These are phyloP conservation scores for Archivesica marissinica DNA, from an alignment of 1,140 invertebrate species.

Conservation along the genomic window DNA sequence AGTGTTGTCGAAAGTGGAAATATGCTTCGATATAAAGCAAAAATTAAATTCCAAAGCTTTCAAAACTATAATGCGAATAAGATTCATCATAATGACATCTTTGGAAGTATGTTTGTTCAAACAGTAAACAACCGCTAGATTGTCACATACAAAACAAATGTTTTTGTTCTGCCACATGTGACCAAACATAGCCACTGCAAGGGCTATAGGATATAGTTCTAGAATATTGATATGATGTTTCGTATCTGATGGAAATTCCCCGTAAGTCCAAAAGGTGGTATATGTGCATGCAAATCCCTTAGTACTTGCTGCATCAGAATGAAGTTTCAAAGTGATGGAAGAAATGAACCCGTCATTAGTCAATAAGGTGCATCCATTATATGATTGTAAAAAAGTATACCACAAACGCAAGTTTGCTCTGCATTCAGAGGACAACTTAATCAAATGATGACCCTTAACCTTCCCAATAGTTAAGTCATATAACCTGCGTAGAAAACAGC, in stretches of 20 bases:
- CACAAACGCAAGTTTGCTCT: not conserved
- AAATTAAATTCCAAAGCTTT: slow-evolving; percentile 10
- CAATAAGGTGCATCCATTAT: slow-evolving; percentile 52
- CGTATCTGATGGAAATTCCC: not conserved
- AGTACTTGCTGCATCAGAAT: slow-evolving; percentile 11
- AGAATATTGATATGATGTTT: not conserved
- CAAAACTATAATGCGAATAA: slow-evolving; percentile 27
- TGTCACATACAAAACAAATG: slow-evolving; percentile 50
- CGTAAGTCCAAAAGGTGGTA: not conserved
- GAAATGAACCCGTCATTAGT: slow-evolving; percentile 12
- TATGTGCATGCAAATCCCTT: not conserved
- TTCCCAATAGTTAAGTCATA: slow-evolving; percentile 38
- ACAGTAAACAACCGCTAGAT: slow-evolving; percentile 51
- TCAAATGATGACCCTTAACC: slow-evolving; percentile 32
- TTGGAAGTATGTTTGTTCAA: slow-evolving; percentile 60
- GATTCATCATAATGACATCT: slow-evolving; percentile 33
- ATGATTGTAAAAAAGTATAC: slow-evolving; percentile 34
- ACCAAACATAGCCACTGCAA: slow-evolving; percentile 48
- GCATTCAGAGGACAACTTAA: slow-evolving; percentile 43
- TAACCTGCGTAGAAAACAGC: slow-evolving; percentile 47
- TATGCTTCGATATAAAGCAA: not conserved
- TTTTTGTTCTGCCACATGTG: slow-evolving; percentile 8
- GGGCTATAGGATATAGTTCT: slow-evolving; percentile 45
- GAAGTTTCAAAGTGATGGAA: slow-evolving; percentile 21
- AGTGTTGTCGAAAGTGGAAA: not conserved